A percentile compares a stretch with the other conserved stretches of the same genome.
Conservation (phyloP, 2,888 invertebrate genomes). For the Flabesymbios commensalis region DNA sequence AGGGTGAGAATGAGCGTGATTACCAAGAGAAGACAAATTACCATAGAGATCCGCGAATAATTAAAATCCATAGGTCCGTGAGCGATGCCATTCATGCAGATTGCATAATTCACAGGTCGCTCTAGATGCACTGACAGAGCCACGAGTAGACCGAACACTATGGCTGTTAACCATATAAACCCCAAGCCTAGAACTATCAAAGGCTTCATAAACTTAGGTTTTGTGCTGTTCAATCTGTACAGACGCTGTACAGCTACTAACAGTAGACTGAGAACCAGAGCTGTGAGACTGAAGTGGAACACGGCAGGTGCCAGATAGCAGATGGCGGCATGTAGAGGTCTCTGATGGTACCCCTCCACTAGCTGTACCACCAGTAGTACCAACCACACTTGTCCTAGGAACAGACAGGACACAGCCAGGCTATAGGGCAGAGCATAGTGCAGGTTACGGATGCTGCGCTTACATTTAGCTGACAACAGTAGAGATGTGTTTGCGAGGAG, state of each 20-base stretch:
- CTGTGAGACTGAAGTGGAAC: background rate
- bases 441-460: background rate
- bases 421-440: background rate
- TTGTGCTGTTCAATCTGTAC: no score
- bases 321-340: background rate
- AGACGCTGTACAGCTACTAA: background rate
- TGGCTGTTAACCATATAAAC: no score
- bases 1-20: no score
- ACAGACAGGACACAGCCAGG: background rate
- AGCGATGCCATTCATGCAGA: no score
- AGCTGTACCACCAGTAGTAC: background rate
- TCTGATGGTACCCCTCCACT: background rate
- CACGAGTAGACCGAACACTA: no score
- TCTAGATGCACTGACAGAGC: no score
- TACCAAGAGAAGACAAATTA: no score
- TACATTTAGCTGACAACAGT: background rate
- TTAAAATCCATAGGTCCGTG: no score
- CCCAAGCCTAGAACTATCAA: no score
- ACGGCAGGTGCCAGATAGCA: background rate
- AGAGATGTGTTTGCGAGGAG: background rate
- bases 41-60: no score
- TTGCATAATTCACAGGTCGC: no score
- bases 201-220: no score
- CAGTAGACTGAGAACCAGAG: background rate
- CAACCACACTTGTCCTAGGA: background rate